Percentiles rank a stretch among this genome's conserved stretches.
These are phyloP conservation scores for Menura novaehollandiae DNA, from an alignment of 2,113 vertebrate species.

Conservation along the genomic window DNA sequence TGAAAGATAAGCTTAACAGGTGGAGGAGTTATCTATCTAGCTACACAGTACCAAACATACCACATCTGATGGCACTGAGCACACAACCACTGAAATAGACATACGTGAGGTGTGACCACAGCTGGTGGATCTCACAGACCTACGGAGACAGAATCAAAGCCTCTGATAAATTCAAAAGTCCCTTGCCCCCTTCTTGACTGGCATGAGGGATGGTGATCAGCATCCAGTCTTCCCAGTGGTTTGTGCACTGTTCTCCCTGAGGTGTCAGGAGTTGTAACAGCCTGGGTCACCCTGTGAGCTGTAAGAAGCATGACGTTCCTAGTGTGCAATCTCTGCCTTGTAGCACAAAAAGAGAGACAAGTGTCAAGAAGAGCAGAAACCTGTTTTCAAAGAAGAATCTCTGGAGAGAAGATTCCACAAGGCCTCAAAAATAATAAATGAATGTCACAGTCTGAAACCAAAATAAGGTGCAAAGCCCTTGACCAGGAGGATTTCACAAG, in stretches of 20 bases:
- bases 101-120: not conserved
- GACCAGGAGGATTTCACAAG: not conserved
- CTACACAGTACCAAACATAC: not conserved
- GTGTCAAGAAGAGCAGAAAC: not conserved
- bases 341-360: not conserved
- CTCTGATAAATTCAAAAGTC: not conserved
- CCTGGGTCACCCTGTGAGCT: not conserved
- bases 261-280: not conserved
- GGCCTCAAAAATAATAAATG: not conserved
- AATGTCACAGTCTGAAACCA: not conserved
- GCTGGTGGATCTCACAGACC: not conserved
- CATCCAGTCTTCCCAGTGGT: not conserved
- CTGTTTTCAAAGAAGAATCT: not conserved
- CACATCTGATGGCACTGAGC: not conserved
- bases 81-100: not conserved
- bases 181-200: not conserved
- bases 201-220: not conserved
- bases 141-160: not conserved
- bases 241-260: not conserved
- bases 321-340: not conserved
- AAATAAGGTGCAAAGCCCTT: not conserved
- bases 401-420: not conserved
- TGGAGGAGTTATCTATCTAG: not conserved
- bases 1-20: not conserved
- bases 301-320: not conserved